phyloP scores from a whole-genome alignment of 2,888 invertebrate species.

The Baccha elongata region DNA sequence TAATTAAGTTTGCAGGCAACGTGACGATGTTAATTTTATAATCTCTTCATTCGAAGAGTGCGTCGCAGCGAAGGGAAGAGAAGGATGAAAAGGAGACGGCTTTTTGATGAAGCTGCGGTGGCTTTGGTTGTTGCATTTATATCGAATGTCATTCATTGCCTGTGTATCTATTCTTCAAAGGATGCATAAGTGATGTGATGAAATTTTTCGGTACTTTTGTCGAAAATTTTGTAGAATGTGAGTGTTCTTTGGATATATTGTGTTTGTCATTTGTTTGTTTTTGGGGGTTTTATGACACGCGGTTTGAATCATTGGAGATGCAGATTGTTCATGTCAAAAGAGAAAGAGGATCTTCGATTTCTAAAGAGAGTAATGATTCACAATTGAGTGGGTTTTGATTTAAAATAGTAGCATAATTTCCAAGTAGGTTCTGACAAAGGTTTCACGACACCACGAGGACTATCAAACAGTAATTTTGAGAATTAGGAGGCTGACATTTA shows the following conservation, averaged over 20 bases:
- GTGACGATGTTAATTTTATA: slow-evolving; percentile 71
- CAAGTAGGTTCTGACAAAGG: too few species aligned
- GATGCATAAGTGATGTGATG: slow-evolving; percentile 9
- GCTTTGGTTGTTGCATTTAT: slow-evolving; percentile 18
- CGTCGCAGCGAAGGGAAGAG: slow-evolving; percentile 1
- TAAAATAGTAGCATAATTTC: neutral
- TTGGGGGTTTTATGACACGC: neutral
- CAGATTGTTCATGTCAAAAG: neutral
- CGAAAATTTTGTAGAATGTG: neutral
- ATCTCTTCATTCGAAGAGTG: slow-evolving; percentile 48
- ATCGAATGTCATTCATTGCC: neutral
- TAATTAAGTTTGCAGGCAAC: slow-evolving; percentile 67
- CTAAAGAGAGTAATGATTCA: neutral
- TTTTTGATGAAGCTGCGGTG: slow-evolving; percentile 26
- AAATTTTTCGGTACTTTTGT: slow-evolving; percentile 34
- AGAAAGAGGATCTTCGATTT: neutral
- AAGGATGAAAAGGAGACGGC: slow-evolving; percentile 6
- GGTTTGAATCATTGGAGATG: neutral
- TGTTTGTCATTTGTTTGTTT: slow-evolving; percentile 9
- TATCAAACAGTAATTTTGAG: neutral
- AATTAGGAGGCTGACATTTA: too few species aligned
- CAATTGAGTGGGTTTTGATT: neutral
- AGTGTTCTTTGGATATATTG: slow-evolving; percentile 2
- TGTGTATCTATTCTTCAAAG: slow-evolving; percentile 1
- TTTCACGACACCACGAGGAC: too few species aligned